Percentiles rank a stretch among this genome's conserved stretches.
These are phyloP conservation scores for Yasuhikotakia modesta DNA, from an alignment of 2,797 vertebrate genomes.

Conservation along the genomic window DNA sequence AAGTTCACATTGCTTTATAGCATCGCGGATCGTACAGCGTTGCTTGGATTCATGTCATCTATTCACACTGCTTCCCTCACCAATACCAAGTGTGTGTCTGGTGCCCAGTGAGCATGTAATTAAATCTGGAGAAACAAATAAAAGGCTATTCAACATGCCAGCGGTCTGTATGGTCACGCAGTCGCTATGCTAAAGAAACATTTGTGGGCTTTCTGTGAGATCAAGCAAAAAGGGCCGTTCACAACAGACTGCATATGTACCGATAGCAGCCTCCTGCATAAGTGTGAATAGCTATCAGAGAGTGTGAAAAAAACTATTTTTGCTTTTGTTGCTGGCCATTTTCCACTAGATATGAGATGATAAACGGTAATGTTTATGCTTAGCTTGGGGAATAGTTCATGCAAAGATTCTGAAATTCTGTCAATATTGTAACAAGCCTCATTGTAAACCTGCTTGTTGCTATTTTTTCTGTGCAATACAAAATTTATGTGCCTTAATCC, in stretches of 20 bases:
- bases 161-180: slow-evolving; percentile 17
- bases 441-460: background rate
- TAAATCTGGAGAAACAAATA: slow-evolving; percentile 47
- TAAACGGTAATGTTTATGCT: background rate
- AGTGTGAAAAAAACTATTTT: slow-evolving; percentile 38
- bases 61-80: background rate
- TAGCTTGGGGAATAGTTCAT: background rate
- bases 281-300: slow-evolving; percentile 39
- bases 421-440: background rate
- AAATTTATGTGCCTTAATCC: too few relatives aligned
- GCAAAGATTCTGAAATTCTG: background rate
- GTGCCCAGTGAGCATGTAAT: slow-evolving; percentile 46
- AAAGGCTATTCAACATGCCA: slow-evolving; percentile 34
- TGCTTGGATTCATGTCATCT: slow-evolving; percentile 11
- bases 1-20: background rate
- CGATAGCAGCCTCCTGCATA: slow-evolving; percentile 28
- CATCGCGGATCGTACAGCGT: background rate
- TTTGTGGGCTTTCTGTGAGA: slow-evolving; percentile 27
- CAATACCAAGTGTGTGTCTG: slow-evolving; percentile 36
- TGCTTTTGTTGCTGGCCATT: slow-evolving; percentile 24
- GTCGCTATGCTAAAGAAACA: slow-evolving; percentile 41
- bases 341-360: slow-evolving; percentile 21
- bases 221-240: slow-evolving; percentile 24
- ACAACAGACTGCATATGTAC: slow-evolving; percentile 12
- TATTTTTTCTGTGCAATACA: too few relatives aligned